Percentiles rank a stretch among this genome's conserved stretches.
Evolutionary conservation across 2,888 invertebrate species (phyloP).

Genomic region (Harpalus rufipes): DNA sequence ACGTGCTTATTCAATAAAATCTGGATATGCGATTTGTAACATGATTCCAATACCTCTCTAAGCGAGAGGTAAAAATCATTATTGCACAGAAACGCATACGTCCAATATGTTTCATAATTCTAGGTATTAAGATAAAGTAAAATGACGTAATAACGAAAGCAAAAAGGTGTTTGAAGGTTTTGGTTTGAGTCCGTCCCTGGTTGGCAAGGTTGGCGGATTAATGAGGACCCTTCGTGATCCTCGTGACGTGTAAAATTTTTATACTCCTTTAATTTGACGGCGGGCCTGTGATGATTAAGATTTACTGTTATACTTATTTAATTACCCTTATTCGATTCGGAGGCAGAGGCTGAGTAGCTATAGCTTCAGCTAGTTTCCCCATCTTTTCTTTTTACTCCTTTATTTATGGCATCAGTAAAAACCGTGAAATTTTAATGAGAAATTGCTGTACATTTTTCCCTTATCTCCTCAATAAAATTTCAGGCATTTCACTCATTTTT

Average conservation of each 20-base stretch:
- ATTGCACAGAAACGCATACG: no score
- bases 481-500: constrained; percentile 48
- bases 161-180: not conserved
- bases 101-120: no score
- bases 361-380: constrained; percentile 23
- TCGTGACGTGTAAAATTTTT: constrained; percentile 53
- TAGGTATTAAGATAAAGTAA: no score
- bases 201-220: constrained; percentile 35
- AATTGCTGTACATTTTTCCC: constrained; percentile 59
- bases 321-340: constrained; percentile 60
- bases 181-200: not conserved
- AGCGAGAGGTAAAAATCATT: no score
- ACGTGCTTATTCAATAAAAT: no score
- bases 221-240: constrained; percentile 46
- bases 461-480: constrained; percentile 52
- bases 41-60: no score
- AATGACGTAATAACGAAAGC: not conserved
- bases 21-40: no score
- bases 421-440: constrained; percentile 64
- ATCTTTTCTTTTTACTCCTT: constrained; percentile 43
- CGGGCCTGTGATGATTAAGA: constrained; percentile 55
- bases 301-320: constrained; percentile 60
- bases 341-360: not conserved
- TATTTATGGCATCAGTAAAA: constrained; percentile 60
- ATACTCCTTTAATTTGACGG: constrained; percentile 60